Evolutionary conservation across 2,113 vertebrate species (phyloP).

Genomic region (Theristicus caerulescens): DNA sequence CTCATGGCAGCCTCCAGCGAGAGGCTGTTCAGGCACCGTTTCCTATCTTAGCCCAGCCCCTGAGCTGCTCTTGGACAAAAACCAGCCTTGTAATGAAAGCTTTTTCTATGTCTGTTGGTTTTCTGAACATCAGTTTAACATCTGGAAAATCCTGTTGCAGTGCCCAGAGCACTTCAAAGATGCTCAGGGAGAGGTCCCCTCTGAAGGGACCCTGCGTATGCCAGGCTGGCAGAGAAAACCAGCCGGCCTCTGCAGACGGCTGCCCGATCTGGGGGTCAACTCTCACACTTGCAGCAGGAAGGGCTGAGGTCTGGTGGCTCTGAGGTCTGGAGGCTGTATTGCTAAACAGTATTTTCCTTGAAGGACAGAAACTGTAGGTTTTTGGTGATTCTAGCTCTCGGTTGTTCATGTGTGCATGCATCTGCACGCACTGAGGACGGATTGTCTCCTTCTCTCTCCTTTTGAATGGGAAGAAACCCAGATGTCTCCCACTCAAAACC

Average conservation of each 20-base stretch:
- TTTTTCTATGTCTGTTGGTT: background rate
- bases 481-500: background rate
- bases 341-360: background rate
- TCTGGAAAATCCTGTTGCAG: constrained; percentile 26
- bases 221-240: background rate
- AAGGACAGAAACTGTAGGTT: background rate
- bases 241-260: fast-evolving
- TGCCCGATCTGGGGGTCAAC: background rate
- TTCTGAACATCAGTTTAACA: background rate
- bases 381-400: background rate
- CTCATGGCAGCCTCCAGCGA: background rate
- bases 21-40: background rate
- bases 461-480: background rate
- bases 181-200: background rate
- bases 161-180: background rate
- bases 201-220: background rate
- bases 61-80: background rate
- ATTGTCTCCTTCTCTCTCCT: background rate
- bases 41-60: background rate
- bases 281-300: background rate
- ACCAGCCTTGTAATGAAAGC: constrained; percentile 14
- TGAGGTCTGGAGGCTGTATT: background rate
- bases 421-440: background rate
- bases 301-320: background rate
- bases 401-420: background rate